phyloP scores from a whole-genome alignment of 2,113 vertebrate species.

The Ceratotherium simum region DNA sequence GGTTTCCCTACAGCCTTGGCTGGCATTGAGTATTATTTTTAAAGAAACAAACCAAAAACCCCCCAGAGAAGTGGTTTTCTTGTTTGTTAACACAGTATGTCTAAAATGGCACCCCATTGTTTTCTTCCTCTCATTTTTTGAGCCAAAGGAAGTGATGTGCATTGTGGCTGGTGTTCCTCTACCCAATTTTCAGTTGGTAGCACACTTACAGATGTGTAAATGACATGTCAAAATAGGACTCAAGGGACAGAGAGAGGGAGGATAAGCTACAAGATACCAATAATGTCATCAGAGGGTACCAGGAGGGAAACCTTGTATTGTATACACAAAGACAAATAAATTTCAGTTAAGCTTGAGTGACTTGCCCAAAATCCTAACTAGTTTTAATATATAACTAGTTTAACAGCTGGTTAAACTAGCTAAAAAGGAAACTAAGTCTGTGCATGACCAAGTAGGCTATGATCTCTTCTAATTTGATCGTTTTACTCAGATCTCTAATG shows the following conservation, averaged over 20 bases:
- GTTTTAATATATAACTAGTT: neutral
- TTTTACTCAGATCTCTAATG: neutral
- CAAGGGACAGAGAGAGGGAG: neutral
- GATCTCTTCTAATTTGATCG: neutral
- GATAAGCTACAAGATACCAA: neutral
- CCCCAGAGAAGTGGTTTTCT: neutral
- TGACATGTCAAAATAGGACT: neutral
- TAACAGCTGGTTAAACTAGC: neutral
- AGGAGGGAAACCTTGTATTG: neutral
- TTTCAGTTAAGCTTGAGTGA: neutral
- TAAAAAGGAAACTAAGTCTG: neutral
- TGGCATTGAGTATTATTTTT: conserved; percentile 8
- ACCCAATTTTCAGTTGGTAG: conserved; percentile 44
- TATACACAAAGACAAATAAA: neutral
- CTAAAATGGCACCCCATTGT: conserved; percentile 2
- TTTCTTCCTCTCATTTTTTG: conserved; percentile 34
- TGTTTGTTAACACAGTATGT: neutral
- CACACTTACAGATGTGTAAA: neutral
- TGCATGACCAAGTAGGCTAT: neutral
- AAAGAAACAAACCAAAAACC: neutral
- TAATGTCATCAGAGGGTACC: neutral
- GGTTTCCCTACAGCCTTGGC: neutral
- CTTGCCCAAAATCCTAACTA: conserved; percentile 13
- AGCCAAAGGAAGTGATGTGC: neutral
- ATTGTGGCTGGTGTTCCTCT: conserved; percentile 3